These are phyloP conservation scores for Euphonia xanthogaster DNA, from an alignment of 2,797 vertebrate genomes.

Conservation along the genomic window DNA sequence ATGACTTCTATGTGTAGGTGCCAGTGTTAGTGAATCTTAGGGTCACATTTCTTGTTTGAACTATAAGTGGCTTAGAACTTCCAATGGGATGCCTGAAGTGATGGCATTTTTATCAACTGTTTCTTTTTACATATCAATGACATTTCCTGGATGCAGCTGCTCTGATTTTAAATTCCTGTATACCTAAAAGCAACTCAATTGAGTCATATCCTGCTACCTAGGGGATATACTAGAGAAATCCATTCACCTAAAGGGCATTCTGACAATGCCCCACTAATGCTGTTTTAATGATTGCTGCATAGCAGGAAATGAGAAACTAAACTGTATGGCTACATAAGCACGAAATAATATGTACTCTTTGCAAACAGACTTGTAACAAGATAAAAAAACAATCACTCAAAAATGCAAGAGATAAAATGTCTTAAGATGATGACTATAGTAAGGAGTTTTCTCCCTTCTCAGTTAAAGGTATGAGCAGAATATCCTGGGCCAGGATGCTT, in stretches of 20 bases:
- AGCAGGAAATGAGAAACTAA: neutral
- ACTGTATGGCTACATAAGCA: neutral
- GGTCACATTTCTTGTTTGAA: neutral
- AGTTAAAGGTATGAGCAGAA: neutral
- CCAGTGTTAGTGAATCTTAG: neutral
- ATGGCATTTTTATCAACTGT: neutral
- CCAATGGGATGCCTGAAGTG: neutral
- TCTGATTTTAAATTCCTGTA: neutral
- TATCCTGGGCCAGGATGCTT: neutral
- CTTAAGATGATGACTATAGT: neutral
- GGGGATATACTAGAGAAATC: neutral
- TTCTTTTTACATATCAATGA: neutral
- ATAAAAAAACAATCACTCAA: neutral
- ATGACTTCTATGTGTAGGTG: accelerated
- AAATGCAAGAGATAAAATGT: neutral
- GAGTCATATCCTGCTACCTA: neutral
- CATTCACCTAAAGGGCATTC: neutral
- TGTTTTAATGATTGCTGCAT: neutral
- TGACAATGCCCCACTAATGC: neutral
- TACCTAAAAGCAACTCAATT: neutral
- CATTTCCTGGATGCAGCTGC: neutral
- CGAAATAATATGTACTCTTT: neutral
- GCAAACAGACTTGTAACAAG: neutral
- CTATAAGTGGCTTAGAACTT: neutral
- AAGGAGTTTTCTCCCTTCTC: neutral